Conservation (phyloP, 2,888 invertebrate species). For the Scrobipalpa atriplicella region DNA sequence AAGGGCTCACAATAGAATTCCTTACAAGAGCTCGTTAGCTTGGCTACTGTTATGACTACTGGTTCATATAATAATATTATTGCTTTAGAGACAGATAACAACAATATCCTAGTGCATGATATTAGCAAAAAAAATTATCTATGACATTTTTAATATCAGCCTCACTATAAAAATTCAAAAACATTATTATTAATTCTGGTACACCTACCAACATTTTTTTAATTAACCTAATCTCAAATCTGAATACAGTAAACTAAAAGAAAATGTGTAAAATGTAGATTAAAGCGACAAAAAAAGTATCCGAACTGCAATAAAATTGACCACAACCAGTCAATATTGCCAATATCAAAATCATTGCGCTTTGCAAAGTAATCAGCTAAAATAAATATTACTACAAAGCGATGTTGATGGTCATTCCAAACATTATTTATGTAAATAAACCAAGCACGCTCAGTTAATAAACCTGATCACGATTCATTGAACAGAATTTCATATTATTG, state of each 20-base stretch:
- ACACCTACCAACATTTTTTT: too few relatives aligned
- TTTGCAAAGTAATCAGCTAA: conserved; percentile 10
- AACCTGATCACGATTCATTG: not conserved
- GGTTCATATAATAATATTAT: not conserved
- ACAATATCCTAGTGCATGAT: too few relatives aligned
- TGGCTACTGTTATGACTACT: not conserved
- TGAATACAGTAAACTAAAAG: too few relatives aligned
- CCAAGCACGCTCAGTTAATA: not conserved
- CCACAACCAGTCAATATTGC: not conserved
- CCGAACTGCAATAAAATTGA: too few relatives aligned
- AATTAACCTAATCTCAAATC: too few relatives aligned
- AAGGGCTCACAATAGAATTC: not conserved
- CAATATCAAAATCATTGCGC: not conserved
- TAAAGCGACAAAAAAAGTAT: too few relatives aligned
- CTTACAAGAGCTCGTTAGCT: not conserved
- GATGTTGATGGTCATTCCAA: conserved; percentile 13
- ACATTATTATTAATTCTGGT: too few relatives aligned
- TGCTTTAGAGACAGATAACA: not conserved
- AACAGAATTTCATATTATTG: not conserved
- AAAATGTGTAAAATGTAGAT: too few relatives aligned
- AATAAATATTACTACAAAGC: conserved; percentile 2
- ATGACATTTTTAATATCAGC: too few relatives aligned
- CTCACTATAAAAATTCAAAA: too few relatives aligned
- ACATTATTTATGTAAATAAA: conserved; percentile 18
- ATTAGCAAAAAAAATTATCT: too few relatives aligned